Base-by-base conservation (phyloP, 2,113 vertebrate genomes). In the Chiloscyllium plagiosum region DNA sequence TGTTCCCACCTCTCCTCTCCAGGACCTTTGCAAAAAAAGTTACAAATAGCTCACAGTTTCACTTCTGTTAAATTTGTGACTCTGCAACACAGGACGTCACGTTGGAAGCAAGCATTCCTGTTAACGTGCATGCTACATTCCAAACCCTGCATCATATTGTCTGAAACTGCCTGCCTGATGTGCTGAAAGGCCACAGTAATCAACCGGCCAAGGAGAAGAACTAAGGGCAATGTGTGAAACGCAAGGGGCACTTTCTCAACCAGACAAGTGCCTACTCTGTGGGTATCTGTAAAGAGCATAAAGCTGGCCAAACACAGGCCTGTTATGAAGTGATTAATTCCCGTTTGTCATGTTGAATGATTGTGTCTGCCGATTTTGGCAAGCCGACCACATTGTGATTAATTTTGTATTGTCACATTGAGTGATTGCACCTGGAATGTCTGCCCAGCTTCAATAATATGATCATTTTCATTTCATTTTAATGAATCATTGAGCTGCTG, bases 271-370 rank as follows among this genome's bases (percentile, higher is more conserved):
- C 47, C 42, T 52, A 1, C 24, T 52, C 94, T 95, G 42, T 47
- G 20, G 94, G 33, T 95, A n/a, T 72, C 94, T 72, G 24, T 33
- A 22, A 37, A 95, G 26, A 95, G 93, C 47, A 95, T 29, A 95
- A 76, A 24, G 47, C 22, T 72, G 94, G 68, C 42, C 72, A 12
- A 72, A 47, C 52, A 42, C 68, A 72, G 94, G 42, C 68, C 3
- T 95, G 69, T 95, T 52, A 95, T 95, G 94, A 76, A 95, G 68
- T 33, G 94, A 95, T 95, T 95, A 95, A 95, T 95, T 95, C 94
- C 47, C 42, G 47, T 95, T 95, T 95, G 94, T 95, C 94, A 95
- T 72, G 17, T 95, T 95, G 94, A 95, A 95, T 95, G 68, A 95
- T 72, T 94, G 68, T 52, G 94, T 76, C 94, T 95, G 26, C 68